Base-by-base conservation (phyloP, 2,888 invertebrate species). In the Cotesia congregata region DNA sequence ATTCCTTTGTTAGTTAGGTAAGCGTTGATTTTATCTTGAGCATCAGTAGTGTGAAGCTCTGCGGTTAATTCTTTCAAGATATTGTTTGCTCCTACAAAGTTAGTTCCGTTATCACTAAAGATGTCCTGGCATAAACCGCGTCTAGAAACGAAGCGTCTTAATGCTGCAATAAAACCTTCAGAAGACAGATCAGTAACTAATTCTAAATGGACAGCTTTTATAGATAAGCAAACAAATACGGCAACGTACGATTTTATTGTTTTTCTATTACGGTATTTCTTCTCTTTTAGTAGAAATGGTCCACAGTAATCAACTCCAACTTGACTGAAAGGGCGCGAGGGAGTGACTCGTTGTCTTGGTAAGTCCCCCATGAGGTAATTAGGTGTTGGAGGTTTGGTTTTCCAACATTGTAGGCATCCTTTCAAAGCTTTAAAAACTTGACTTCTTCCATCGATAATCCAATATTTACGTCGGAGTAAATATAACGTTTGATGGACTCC, bases 151-250 rank as follows among this genome's bases (percentile, higher is more conserved):
- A 88, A 88, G 5, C 87, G 80, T 38, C 79, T 69, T 1, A 88
- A 70, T 0, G 86, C 83, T 1, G 82, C 83, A 1, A 88, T 38
- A 76, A 88, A 88, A 0, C 81, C 79, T 30, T 85, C 84, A 0
- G 86, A 83, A 0, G 84, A 81, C 0, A 87, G 40, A 17, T 83
- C 82, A 15, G 80, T 80, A 1, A 86, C 86, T 0, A 86, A 67
- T 76, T 88, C 86, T 7, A 87, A 69, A 71, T 88, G 85, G 5
- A 88, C 77, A 0, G 88, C 87, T 74, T 85, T 85, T 0, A 82
- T 81, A 0, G 81, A 65, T 5, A 87, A 74, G 72, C 87, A 88
- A 0, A 87, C 77, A 76, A 87, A 88, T 0, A 82, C 75, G 0
- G 76, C 78, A 1, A 80, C 78, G 7, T 80, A 82, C 0, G 75